Base-by-base conservation (phyloP, 2,113 vertebrate genomes). In the Andinoacara biseriatus region DNA sequence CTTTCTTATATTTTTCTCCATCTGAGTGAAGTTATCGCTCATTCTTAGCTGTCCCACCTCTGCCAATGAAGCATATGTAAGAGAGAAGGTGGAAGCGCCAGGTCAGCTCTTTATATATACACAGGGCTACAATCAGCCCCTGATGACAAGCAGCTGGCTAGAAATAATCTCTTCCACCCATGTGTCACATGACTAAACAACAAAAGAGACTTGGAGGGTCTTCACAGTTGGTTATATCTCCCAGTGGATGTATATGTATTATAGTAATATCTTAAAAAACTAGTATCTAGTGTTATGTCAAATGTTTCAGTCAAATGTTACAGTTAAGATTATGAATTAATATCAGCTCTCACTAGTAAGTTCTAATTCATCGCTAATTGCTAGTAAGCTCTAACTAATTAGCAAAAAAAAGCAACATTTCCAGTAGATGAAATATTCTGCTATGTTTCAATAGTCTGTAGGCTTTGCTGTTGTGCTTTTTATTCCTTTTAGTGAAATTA, bases 401-500 rank as follows among this genome's bases (percentile, higher is more conserved):
- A 69, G 22, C 15, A 29, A 13, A 43, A 46, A 31, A 49, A 49
- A 29, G 15, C 46, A 49, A 26, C 22, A 67, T 46, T 67, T 46
- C 43, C 43, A 1, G 3, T 15, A 59, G 69, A 80, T 78, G 7
- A n/a, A 33, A 58, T 24, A 63, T 40, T 74, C 10, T 74, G 11
- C 31, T 74, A 13, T 14, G 49, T 76, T 83, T 75, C 14, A 74
- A 22, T 24, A 59, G 54, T 24, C 29, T 63, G 6, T 26, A 76
- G 29, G 10, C 61, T 46, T 74, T 72, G 18, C 54, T 82, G 8
- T 69, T 65, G 77, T 81, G 22, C 20, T 22, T 82, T 31, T 26
- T 58, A 38, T 78, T 81, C 43, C 43, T 85, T 43, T 78, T 60
- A 60, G n/a, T 85, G 22, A 78, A 78, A 76, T 76, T 6, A 63